Evolutionary conservation across 2,113 vertebrate species (phyloP), one percentile per base, ranked within the genome.

Genomic region (Ivindomyrus marchei): DNA sequence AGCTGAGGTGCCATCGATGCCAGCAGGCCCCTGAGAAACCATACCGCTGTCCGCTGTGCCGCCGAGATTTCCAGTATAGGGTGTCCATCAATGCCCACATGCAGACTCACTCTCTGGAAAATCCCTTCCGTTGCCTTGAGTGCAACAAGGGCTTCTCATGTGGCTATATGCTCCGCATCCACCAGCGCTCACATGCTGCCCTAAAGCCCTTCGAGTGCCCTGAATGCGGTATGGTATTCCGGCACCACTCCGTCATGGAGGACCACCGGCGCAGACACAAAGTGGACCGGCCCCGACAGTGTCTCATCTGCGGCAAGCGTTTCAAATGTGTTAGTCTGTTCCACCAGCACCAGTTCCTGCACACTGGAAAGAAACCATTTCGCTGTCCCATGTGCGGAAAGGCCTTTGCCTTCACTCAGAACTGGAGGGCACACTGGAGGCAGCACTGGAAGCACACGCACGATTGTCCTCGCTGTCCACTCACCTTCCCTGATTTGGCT

Each of bases 301-400:
- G 97, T 90, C 92, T 93, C 1, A 94, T 96, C 58, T 96, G 97
- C 0, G 95, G 95, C 0, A 97, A 98, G 93, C 93, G 93, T 88
- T 98, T 98, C 92, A 97, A 96, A 93, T 96, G 96, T 86, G 94
- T 95, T 93, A 97, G 96, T 53, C 96, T 97, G 90, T 95, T 97
- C 90, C 96, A 97, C 85, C 96, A 97, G 92, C 97, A 97, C 88
- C 96, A 96, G 91, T 96, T 96, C 1, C 95, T 97, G 47, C 97
- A 97, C 93, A 96, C 96, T 0, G 96, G 96, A 1, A 95, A 96
- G 70, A 97, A 97, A 80, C 96, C 97, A 5, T 95, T 95, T 91
- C 93, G 92, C 85, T 93, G 96, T 91, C 88, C 94, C 0, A 91
- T 94, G 86, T 94, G 96, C 66, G 93, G 96, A 8, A 95, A 95